Base-by-base conservation (phyloP, 2,113 vertebrate species). In the Paraplagusia blochii region DNA sequence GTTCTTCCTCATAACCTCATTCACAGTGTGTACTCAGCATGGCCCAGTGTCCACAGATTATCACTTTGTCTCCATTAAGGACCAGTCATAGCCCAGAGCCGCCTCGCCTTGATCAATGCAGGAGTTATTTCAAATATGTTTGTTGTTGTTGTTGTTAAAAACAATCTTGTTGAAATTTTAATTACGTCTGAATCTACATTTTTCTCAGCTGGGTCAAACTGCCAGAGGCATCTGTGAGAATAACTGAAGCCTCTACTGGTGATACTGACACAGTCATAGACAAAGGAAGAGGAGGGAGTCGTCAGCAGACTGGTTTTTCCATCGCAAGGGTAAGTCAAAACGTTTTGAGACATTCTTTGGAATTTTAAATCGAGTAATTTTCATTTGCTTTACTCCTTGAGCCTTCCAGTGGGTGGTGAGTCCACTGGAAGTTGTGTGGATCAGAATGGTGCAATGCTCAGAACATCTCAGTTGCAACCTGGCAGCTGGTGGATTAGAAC, bases 231-330 rank as follows among this genome's bases (percentile, higher is more conserved):
- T 59, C 63, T 74, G 13, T 55, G 55, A 34, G 48, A 45, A 54
- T 54, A 49, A 61, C 68, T 65, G 56, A 33, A 29, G 29, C 50
- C 71, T 84, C 69, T 62, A 57, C 72, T 65, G 9, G 13, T 7
- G 11, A n/a, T n/a, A n/a, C n/a, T n/a, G n/a, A n/a, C n/a, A n/a
- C 19, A 42, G 61, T 80, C n/a, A 80, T 86, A 39, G 63, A 58
- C 4, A 5, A 22, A 53, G 61, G 22, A 29, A 29, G 22, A 19
- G 63, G 38, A 44, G 44, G 44, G 50, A 36, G 22, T 29, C 6
- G n/a, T n/a, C n/a, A n/a, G n/a, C n/a, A n/a, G n/a, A n/a, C n/a
- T n/a, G n/a, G n/a, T n/a, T n/a, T n/a, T n/a, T n/a, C n/a, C n/a
- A n/a, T n/a, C n/a, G n/a, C n/a, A n/a, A 29, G 22, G 22, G 22